Evolutionary conservation across 1,140 invertebrate genomes (phyloP), one percentile per base, ranked within the genome.

Genomic region (Drosophila bifasciata): DNA sequence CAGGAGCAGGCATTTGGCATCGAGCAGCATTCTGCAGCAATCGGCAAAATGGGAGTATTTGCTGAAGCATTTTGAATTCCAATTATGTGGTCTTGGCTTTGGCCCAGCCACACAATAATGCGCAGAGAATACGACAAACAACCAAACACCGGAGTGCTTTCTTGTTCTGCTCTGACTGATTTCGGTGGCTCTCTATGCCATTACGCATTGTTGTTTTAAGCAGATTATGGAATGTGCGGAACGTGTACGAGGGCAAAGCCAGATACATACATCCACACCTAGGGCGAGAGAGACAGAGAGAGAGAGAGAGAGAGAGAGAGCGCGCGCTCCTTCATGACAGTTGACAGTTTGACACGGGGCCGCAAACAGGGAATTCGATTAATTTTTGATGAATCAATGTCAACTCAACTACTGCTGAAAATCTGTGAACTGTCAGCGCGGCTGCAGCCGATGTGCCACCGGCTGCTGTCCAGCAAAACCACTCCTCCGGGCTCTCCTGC

Each of bases 311-410:
- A 15, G 23, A 44, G 8, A 21, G 25, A 23, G 28, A 21, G 6
- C 40, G 32, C n/a, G 11, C 43, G 48, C 59, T 45, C 50, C 45
- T 62, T 39, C 74, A 43, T 78, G 78, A 81, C 73, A 75, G 68
- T 49, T 88, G 83, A 88, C 78, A 85, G 83, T 51, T 76, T 46
- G 53, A 60, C 73, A 60, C 48, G 41, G 57, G 74, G 53, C 55
- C 66, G 55, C 56, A 61, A 41, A 60, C 45, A 51, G 83, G 49
- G 63, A 88, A 88, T 79, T 88, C 83, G 83, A 88, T 88, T 88
- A 88, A 88, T 88, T 88, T 88, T 88, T 86, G 78, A 86, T 86
- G 83, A 86, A 81, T 78, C 78, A 88, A 88, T 88, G 83, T 88
- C 83, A 79, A 86, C 81, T 86, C 77, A 81, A 86, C 83, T 88